These are phyloP conservation scores for Diarsia rubi DNA, from an alignment of 2,888 invertebrate genomes.

Conservation along the genomic window DNA sequence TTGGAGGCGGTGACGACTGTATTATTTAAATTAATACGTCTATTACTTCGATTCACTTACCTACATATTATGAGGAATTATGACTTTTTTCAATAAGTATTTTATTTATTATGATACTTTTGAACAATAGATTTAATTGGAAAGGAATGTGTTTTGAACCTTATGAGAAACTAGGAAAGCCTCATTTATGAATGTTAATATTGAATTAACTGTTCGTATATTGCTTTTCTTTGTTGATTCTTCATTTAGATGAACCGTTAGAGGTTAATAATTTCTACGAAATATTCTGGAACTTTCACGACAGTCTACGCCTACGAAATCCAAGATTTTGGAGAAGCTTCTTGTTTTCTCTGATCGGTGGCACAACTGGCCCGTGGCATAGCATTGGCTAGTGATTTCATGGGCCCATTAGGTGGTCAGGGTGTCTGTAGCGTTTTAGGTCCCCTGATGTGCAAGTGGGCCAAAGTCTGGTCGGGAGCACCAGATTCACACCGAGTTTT, in stretches of 20 bases:
- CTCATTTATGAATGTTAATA: slow-evolving; percentile 7
- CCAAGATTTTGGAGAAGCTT: background rate
- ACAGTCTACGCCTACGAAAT: background rate
- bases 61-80: background rate
- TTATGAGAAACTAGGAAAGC: slow-evolving; percentile 1
- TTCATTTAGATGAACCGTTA: background rate
- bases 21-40: slow-evolving; percentile 36
- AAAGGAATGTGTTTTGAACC: slow-evolving; percentile 8
- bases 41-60: slow-evolving; percentile 24
- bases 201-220: background rate
- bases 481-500: background rate
- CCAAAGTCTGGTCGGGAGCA: background rate
- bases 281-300: background rate
- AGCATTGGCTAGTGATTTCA: background rate
- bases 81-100: slow-evolving; percentile 17
- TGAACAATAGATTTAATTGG: slow-evolving; percentile 14
- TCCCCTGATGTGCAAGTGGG: background rate
- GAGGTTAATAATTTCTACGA: background rate
- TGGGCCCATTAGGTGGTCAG: background rate
- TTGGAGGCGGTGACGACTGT: slow-evolving; percentile 20
- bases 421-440: background rate
- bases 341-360: background rate
- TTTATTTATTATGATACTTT: slow-evolving; percentile 12
- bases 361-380: background rate
- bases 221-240: background rate